phyloP scores from a whole-genome alignment of 1,140 invertebrate species.

The Drosophila nannoptera region DNA sequence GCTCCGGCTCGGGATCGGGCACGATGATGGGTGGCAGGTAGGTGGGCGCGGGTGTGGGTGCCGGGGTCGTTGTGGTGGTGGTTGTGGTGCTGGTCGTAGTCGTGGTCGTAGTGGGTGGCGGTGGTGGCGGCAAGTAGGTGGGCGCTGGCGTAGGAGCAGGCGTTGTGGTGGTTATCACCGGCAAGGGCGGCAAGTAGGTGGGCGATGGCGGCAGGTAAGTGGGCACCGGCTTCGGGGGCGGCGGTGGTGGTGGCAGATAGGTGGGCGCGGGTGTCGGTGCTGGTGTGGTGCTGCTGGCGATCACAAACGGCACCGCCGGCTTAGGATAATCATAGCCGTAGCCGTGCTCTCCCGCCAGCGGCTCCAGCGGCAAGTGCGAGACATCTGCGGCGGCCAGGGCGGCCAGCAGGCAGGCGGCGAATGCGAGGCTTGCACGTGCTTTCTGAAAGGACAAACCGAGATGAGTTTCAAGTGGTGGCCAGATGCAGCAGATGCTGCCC shows the following conservation, averaged over 20 bases:
- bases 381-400: constrained; percentile 64
- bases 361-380: constrained; percentile 58
- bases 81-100: constrained; percentile 29
- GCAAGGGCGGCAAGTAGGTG: constrained; percentile 39
- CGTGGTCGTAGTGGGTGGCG: constrained; percentile 11
- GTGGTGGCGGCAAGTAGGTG: constrained; percentile 39
- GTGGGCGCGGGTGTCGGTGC: constrained; percentile 54
- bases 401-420: constrained; percentile 52
- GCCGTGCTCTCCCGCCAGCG: constrained; percentile 46
- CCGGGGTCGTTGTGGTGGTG: constrained; percentile 29
- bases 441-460: constrained; percentile 33
- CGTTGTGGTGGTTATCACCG: constrained; percentile 31
- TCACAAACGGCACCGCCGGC: constrained; percentile 61
- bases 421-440: constrained; percentile 36
- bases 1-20: constrained; percentile 44
- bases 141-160: constrained; percentile 42
- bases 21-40: constrained; percentile 50
- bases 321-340: constrained; percentile 68
- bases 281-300: constrained; percentile 48
- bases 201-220: constrained; percentile 53
- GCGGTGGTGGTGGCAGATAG: constrained; percentile 53
- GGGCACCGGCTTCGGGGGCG: constrained; percentile 48
- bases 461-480: neutral
- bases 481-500: neutral
- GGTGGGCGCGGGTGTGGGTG: constrained; percentile 38